phyloP scores from a whole-genome alignment of 2,888 invertebrate genomes.

The Criorhina ranunculi region DNA sequence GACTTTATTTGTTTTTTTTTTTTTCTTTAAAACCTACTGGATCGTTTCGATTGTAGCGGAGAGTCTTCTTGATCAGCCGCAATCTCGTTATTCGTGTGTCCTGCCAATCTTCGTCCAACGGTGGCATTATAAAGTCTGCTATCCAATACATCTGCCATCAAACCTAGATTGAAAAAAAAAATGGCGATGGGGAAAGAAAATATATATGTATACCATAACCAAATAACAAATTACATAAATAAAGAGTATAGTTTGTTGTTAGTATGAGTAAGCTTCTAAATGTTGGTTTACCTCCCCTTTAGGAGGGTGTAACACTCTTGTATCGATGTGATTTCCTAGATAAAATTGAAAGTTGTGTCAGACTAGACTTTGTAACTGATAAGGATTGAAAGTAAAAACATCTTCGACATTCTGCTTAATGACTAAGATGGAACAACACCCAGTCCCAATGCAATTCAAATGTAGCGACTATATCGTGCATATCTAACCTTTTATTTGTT shows the following conservation, averaged over 20 bases:
- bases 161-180: slow-evolving; percentile 74
- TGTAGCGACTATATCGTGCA: too few relatives aligned
- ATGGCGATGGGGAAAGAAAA: slow-evolving; percentile 65
- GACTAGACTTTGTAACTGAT: too few relatives aligned
- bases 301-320: too few relatives aligned
- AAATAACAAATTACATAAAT: slow-evolving; percentile 23
- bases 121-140: slow-evolving; percentile 78
- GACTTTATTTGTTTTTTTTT: slow-evolving; percentile 43
- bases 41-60: slow-evolving; percentile 92
- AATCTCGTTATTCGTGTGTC: slow-evolving; percentile 78
- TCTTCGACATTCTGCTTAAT: neutral
- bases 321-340: neutral
- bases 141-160: slow-evolving; percentile 82
- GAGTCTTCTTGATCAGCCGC: slow-evolving; percentile 88
- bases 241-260: neutral
- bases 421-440: too few relatives aligned
- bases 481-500: too few relatives aligned
- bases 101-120: slow-evolving; percentile 85
- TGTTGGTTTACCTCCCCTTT: too few relatives aligned
- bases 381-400: too few relatives aligned
- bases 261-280: too few relatives aligned
- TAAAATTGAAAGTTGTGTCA: slow-evolving; percentile 27
- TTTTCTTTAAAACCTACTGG: slow-evolving; percentile 88
- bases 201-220: slow-evolving; percentile 59
- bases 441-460: too few relatives aligned